Conservation (phyloP, 2,113 vertebrate genomes). For the Pomatorhinus ruficollis region DNA sequence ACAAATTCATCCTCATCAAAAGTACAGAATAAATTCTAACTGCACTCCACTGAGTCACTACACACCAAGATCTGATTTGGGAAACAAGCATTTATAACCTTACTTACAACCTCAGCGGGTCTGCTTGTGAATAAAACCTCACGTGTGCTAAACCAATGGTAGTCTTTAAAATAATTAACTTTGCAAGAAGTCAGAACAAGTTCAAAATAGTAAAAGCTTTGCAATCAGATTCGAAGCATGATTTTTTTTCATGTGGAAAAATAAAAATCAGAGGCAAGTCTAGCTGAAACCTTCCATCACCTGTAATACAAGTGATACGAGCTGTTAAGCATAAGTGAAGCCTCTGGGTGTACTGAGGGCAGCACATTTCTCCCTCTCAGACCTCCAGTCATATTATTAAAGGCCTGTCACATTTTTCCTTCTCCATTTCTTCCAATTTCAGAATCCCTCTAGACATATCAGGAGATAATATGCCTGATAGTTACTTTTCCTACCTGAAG, state of each 20-base stretch:
- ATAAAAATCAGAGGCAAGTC: neutral
- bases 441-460: neutral
- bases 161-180: slow-evolving; percentile 31
- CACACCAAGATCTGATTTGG: neutral
- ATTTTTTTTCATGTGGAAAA: neutral
- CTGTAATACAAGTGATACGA: neutral
- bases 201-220: neutral
- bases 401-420: neutral
- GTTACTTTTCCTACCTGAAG: neutral
- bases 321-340: neutral
- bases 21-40: slow-evolving; percentile 30
- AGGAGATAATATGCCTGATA: neutral
- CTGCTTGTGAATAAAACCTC: neutral
- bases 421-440: slow-evolving; percentile 15
- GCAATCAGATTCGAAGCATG: neutral
- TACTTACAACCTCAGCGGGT: neutral
- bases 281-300: neutral
- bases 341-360: neutral
- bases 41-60: slow-evolving; percentile 24
- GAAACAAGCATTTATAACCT: slow-evolving; percentile 23
- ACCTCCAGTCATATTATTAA: neutral
- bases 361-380: slow-evolving; percentile 11
- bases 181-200: neutral
- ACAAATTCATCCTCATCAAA: slow-evolving; percentile 18
- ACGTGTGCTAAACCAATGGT: neutral